Conservation (phyloP, 2,113 vertebrate genomes). For the Megaceryle maxima region DNA sequence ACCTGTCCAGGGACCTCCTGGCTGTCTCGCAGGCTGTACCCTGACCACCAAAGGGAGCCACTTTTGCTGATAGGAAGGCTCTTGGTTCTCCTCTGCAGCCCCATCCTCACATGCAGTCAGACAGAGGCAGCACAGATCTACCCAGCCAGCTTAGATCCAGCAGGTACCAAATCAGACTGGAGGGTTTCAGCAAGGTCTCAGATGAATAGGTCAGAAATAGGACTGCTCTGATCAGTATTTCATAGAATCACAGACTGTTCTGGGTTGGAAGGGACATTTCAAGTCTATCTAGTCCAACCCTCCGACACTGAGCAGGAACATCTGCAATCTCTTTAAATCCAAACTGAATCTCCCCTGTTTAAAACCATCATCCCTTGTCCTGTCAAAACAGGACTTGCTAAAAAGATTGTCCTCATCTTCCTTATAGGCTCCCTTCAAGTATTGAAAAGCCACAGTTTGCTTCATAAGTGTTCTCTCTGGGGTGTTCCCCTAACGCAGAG, state of each 20-base stretch:
- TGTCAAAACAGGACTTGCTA: not conserved
- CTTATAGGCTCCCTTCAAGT: not conserved
- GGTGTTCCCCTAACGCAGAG: not conserved
- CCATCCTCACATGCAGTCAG: not conserved
- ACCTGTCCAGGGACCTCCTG: not conserved
- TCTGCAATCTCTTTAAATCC: not conserved
- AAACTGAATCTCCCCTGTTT: not conserved
- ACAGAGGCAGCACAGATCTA: not conserved
- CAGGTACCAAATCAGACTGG: fast-evolving
- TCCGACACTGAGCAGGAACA: not conserved
- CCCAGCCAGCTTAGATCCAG: fast-evolving
- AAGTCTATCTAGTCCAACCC: not conserved
- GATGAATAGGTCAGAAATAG: not conserved
- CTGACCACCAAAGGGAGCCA: not conserved
- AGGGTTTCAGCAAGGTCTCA: not conserved
- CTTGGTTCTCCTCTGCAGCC: not conserved
- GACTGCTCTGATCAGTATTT: not conserved
- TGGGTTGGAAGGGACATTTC: not conserved
- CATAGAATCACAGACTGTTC: not conserved
- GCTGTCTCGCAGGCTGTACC: not conserved
- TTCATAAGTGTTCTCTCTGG: fast-evolving
- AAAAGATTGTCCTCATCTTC: not conserved
- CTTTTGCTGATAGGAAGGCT: not conserved
- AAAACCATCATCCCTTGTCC: not conserved
- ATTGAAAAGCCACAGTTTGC: not conserved